A percentile compares a stretch with the other conserved stretches of the same genome.
Evolutionary conservation across 53 echinoderm and acorn worm genomes (phyloP).

Genomic region (Henricia sp.): DNA sequence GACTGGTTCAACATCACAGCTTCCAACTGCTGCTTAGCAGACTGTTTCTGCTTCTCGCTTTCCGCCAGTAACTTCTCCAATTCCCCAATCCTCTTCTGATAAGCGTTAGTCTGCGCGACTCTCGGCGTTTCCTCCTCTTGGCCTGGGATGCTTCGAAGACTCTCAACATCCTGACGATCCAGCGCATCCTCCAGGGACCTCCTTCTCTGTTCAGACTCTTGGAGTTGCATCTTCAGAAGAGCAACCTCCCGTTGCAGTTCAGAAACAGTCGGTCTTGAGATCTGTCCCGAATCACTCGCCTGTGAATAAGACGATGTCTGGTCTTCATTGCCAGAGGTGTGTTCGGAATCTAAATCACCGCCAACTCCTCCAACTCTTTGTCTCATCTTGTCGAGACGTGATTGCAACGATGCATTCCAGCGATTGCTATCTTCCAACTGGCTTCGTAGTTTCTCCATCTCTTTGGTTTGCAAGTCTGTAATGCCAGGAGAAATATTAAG

Average conservation of each 20-base stretch:
- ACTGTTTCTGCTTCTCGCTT: conserved; percentile 63
- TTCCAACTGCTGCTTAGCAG: conserved; percentile 83
- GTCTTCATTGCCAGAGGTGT: conserved; percentile 28
- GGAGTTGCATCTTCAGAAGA: conserved; percentile 58
- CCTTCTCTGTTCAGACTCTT: conserved; percentile 30
- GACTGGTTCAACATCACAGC: conserved; percentile 75
- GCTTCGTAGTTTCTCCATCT: conserved; percentile 59
- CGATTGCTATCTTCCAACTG: conserved; percentile 68
- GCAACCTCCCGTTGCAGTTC: conserved; percentile 66
- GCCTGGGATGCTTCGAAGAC: conserved; percentile 63
- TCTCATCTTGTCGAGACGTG: conserved; percentile 71
- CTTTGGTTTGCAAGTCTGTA: conserved; percentile 17
- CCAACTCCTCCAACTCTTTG: conserved; percentile 86
- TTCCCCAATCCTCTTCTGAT: conserved; percentile 39
- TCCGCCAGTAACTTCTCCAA: conserved; percentile 73
- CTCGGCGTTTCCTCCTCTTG: conserved; percentile 52
- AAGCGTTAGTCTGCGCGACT: conserved; percentile 20
- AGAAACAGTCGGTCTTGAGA: conserved; percentile 45
- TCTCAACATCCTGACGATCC: conserved; percentile 63
- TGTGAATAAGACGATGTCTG: neutral
- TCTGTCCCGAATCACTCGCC: conserved; percentile 37
- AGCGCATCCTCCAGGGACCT: conserved; percentile 56
- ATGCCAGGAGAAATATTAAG: conserved; percentile 12
- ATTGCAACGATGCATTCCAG: conserved; percentile 68
- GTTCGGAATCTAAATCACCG: conserved; percentile 67